Base-by-base conservation (phyloP, 2,797 vertebrate genomes). In the Kryptolebias ocellatus region DNA sequence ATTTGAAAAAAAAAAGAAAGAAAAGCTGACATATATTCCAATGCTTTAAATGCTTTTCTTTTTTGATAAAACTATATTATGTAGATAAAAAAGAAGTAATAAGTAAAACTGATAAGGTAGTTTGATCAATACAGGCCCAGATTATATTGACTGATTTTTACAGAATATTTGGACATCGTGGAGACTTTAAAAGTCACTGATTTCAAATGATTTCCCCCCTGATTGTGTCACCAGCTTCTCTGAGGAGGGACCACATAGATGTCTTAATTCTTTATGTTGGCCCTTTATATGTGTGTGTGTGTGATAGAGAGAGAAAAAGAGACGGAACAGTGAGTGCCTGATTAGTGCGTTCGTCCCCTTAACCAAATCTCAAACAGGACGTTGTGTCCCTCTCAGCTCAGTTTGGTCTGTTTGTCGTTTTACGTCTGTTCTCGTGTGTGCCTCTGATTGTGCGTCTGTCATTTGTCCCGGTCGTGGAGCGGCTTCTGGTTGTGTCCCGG, bases 141-240 rank as follows among this genome's bases (percentile, higher is more conserved):
- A 56, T 79, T 53, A 65, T 51, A 31, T 57, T n/a, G 59, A 53
- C 73, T 28, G 17, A 55, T 69, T 50, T 72, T 64, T 66, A 53
- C 70, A 69, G 53, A 69, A 34, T 45, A 53, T 58, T 51, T 56
- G 29, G 31, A 59, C 15, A 46, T 44, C 37, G 20, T 67, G 2
- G 18, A 53, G 52, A 55, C 66, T 72, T 63, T 57, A 57, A 53
- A 44, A 46, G 27, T 55, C 70, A 47, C n/a, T 68, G 75, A 67
- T 34, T 45, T 53, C 27, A 80, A 87, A 76, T 49, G 69, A 51
- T 47, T 80, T 78, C 18, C 68, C 78, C 84, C 83, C 79, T 79
- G 65, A 63, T 37, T 69, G 79, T 87, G 86, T 92, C 91, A 94
- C 90, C 91, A 93, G 91, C 92, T 84, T 88, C 81, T 91, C 84